A percentile compares a stretch with the other conserved stretches of the same genome.
phyloP scores from a whole-genome alignment of 2,113 vertebrate species.

The Ailurus styani region DNA sequence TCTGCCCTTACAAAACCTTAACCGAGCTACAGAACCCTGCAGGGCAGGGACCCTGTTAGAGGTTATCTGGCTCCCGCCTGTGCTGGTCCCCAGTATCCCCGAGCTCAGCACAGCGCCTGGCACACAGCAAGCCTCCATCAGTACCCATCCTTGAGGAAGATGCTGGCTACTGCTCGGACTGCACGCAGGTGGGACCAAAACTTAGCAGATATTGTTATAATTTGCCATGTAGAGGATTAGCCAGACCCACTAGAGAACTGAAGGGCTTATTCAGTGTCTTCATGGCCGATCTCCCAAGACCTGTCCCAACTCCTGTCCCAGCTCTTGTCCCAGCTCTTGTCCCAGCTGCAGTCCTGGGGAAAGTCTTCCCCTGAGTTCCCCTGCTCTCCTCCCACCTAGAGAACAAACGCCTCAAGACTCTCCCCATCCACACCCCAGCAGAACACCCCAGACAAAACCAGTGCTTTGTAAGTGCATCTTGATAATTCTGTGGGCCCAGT shows the following conservation, averaged over 20 bases:
- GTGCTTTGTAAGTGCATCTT: not conserved
- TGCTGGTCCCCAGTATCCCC: not conserved
- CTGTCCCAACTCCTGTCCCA: too few species aligned
- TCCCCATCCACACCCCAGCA: not conserved
- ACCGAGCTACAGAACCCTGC: not conserved
- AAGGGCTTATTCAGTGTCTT: too few species aligned
- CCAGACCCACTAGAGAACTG: too few species aligned
- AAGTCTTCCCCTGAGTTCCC: not conserved
- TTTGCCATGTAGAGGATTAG: too few species aligned
- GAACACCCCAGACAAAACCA: not conserved
- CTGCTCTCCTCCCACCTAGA: not conserved
- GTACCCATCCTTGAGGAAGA: not conserved
- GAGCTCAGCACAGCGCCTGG: not conserved
- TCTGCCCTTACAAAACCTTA: not conserved
- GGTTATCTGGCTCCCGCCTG: not conserved
- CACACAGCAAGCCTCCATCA: not conserved
- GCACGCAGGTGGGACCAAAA: not conserved
- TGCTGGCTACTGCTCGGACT: not conserved
- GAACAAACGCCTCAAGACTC: not conserved
- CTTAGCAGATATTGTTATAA: too few species aligned
- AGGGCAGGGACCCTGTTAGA: not conserved
- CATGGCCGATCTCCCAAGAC: too few species aligned
- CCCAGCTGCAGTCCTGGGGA: not conserved
- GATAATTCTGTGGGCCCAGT: not conserved
- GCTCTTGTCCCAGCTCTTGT: not conserved